Conservation (phyloP, 2,888 invertebrate genomes). For the Zaprionus bogoriensis region DNA sequence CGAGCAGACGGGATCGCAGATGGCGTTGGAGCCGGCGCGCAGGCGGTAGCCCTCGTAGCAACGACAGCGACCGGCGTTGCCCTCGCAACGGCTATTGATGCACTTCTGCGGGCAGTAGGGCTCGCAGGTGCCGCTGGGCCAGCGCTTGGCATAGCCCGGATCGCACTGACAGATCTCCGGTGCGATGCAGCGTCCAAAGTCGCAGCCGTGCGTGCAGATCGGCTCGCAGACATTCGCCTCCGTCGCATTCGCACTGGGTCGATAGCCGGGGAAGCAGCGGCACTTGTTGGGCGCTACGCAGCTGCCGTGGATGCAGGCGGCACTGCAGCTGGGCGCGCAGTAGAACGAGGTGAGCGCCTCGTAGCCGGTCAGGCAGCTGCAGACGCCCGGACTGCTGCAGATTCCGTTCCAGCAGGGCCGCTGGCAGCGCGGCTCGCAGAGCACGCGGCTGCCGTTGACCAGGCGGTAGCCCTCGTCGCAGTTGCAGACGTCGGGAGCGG, state of each 20-base stretch:
- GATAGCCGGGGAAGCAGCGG: slow-evolving; percentile 82
- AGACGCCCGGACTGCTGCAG: slow-evolving; percentile 82
- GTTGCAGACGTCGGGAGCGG: slow-evolving; percentile 81
- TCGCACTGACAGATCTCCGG: slow-evolving; percentile 79
- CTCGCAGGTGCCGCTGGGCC: slow-evolving; percentile 77
- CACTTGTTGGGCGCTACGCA: slow-evolving; percentile 83
- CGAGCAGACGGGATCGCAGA: slow-evolving; percentile 80
- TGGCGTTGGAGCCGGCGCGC: slow-evolving; percentile 65
- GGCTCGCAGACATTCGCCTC: slow-evolving; percentile 71
- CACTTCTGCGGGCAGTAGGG: slow-evolving; percentile 79
- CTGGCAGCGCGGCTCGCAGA: slow-evolving; percentile 78
- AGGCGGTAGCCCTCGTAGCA: slow-evolving; percentile 84
- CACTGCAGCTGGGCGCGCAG: slow-evolving; percentile 76
- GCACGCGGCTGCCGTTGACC: slow-evolving; percentile 68
- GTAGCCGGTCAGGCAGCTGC: slow-evolving; percentile 79
- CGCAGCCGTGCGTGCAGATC: slow-evolving; percentile 76
- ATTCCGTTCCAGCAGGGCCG: slow-evolving; percentile 80
- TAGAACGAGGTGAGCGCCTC: slow-evolving; percentile 68
- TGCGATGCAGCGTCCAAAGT: slow-evolving; percentile 77
- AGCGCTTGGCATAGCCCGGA: slow-evolving; percentile 76
- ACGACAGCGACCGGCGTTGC: slow-evolving; percentile 83
- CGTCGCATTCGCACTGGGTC: slow-evolving; percentile 45
- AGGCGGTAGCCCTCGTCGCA: slow-evolving; percentile 70
- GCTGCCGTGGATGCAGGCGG: slow-evolving; percentile 74
- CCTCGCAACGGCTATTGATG: slow-evolving; percentile 84